phyloP scores from a whole-genome alignment of 1,140 invertebrate species.

The Caenorhabditis inopinata region DNA sequence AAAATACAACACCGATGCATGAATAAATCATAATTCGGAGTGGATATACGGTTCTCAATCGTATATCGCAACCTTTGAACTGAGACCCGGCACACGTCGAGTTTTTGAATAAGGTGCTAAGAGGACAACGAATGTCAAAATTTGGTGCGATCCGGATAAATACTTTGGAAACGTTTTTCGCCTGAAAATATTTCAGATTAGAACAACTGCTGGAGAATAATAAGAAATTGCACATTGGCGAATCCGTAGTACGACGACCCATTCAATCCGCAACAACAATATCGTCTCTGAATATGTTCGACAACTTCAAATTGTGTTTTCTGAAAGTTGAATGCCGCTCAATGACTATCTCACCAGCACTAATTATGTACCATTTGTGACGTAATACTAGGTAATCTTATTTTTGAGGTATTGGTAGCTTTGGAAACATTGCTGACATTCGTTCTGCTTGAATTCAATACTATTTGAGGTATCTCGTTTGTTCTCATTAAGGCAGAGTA shows the following conservation, averaged over 20 bases:
- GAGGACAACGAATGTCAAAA: not conserved
- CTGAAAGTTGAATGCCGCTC: not conserved
- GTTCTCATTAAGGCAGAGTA: too few species aligned
- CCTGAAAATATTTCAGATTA: not conserved
- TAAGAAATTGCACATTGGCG: too few species aligned
- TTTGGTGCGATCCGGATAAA: not conserved
- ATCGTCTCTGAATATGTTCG: not conserved
- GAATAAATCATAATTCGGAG: not conserved
- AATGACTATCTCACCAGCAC: too few species aligned
- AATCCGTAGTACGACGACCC: not conserved
- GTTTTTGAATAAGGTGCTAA: not conserved
- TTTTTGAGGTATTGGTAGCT: too few species aligned
- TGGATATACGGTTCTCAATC: not conserved
- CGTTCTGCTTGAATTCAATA: too few species aligned
- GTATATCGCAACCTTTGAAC: not conserved
- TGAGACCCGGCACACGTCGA: not conserved
- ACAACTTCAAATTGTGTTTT: not conserved
- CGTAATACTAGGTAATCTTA: too few species aligned
- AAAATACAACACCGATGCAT: not conserved
- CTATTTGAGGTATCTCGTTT: too few species aligned
- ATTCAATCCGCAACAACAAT: slow-evolving; percentile 1
- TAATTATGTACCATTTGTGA: too few species aligned
- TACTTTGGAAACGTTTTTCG: not conserved
- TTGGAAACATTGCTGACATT: too few species aligned
- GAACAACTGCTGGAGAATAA: too few species aligned